Percentiles rank a stretch among this genome's conserved stretches.
These are phyloP conservation scores for Bradypodion ventrale DNA, from an alignment of 2,797 vertebrate species.

Conservation along the genomic window DNA sequence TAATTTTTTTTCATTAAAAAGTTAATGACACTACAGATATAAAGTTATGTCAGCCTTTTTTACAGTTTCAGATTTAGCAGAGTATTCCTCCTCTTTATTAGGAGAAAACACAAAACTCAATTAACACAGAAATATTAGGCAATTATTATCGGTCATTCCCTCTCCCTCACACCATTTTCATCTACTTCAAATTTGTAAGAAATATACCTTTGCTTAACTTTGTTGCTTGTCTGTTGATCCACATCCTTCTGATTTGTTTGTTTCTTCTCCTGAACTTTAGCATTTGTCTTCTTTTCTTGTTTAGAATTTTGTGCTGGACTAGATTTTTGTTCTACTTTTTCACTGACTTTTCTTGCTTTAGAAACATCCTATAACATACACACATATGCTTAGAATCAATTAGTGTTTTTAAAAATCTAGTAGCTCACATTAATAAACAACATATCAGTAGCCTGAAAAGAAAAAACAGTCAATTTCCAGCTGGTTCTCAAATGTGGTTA, in stretches of 20 bases:
- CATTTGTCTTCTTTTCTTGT: background rate
- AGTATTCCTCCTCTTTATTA: background rate
- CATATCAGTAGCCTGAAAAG: background rate
- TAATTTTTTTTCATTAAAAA: too few species aligned
- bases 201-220: constrained; percentile 47
- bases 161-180: background rate
- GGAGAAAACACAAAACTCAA: background rate
- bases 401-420: background rate
- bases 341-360: rapidly evolving
- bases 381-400: background rate
- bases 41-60: background rate
- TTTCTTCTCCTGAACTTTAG: background rate
- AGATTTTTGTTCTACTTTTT: background rate
- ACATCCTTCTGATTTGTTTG: background rate
- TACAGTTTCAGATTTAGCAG: background rate
- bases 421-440: too few species aligned
- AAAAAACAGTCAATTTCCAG: background rate
- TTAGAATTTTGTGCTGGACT: background rate
- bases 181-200: background rate
- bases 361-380: constrained; percentile 16
- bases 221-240: background rate
- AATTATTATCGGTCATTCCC: background rate
- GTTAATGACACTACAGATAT: too few species aligned
- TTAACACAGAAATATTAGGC: background rate
- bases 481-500: background rate